Evolutionary conservation across 2,888 invertebrate genomes (phyloP).

Genomic region (Molorchus minor): DNA sequence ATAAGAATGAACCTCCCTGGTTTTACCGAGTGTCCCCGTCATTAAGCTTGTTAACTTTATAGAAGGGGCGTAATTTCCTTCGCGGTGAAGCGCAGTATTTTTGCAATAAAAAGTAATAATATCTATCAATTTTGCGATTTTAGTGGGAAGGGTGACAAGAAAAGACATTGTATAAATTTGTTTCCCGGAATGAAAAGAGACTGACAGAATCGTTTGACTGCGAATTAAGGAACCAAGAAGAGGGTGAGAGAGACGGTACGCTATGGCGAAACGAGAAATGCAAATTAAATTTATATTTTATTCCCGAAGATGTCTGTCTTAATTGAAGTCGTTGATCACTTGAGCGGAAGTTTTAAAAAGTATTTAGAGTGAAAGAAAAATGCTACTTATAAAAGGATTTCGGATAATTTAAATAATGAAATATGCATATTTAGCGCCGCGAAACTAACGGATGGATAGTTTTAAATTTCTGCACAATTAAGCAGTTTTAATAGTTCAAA

Average conservation of each 20-base stretch:
- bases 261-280: constrained; percentile 29
- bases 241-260: constrained; percentile 10
- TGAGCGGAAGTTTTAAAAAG: constrained; percentile 38
- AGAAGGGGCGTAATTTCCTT: constrained; percentile 19
- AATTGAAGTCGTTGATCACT: constrained; percentile 40
- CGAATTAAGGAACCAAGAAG: constrained; percentile 20
- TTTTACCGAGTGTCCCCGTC: constrained; percentile 14
- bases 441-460: constrained; percentile 21
- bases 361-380: constrained; percentile 36
- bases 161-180: constrained; percentile 31
- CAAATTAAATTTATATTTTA: constrained; percentile 40
- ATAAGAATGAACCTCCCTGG: constrained; percentile 25
- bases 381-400: constrained; percentile 34
- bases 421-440: constrained; percentile 34
- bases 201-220: constrained; percentile 23
- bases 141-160: constrained; percentile 15
- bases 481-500: constrained; percentile 9
- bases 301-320: constrained; percentile 30
- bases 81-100: constrained; percentile 7
- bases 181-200: constrained; percentile 27
- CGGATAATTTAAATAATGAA: constrained; percentile 37
- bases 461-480: constrained; percentile 21
- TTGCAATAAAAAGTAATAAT: constrained; percentile 19
- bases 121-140: constrained; percentile 20
- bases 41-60: constrained; percentile 15